Evolutionary conservation across 1,140 invertebrate genomes (phyloP).

Genomic region (Globodera ellingtonae): DNA sequence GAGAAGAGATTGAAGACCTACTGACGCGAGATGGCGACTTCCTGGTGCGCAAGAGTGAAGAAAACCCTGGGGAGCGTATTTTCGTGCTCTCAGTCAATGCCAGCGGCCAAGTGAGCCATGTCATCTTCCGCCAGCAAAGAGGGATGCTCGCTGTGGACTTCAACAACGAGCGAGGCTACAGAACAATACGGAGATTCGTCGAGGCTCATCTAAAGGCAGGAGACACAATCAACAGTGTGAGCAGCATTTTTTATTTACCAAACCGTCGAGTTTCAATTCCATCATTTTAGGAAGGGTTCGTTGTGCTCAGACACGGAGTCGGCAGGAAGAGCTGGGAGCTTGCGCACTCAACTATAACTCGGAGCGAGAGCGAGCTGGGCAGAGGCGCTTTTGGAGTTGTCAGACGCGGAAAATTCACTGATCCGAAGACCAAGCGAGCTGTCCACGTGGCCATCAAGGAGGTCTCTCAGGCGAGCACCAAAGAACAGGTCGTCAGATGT

Average conservation of each 20-base stretch:
- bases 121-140: background rate
- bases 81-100: conserved; percentile 4
- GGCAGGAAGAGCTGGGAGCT: background rate
- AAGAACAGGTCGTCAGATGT: background rate
- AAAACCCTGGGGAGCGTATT: conserved; percentile 4
- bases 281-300: background rate
- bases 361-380: background rate
- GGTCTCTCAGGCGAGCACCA: background rate
- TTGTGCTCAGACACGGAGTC: background rate
- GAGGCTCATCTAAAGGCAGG: background rate
- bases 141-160: conserved; percentile 8
- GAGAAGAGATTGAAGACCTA: conserved; percentile 47
- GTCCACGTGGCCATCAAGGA: conserved; percentile 9
- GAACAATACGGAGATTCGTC: conserved; percentile 3
- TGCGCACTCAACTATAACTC: background rate
- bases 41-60: conserved; percentile 43
- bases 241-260: background rate
- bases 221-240: background rate
- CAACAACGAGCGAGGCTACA: background rate
- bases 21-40: conserved; percentile 46
- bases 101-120: background rate
- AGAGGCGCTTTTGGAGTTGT: conserved; percentile 15
- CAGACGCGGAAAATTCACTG: background rate
- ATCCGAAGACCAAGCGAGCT: background rate
- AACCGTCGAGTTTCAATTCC: background rate